These are phyloP conservation scores for Taeniopygia guttata DNA, from an alignment of 2,797 vertebrate genomes.

Conservation along the genomic window DNA sequence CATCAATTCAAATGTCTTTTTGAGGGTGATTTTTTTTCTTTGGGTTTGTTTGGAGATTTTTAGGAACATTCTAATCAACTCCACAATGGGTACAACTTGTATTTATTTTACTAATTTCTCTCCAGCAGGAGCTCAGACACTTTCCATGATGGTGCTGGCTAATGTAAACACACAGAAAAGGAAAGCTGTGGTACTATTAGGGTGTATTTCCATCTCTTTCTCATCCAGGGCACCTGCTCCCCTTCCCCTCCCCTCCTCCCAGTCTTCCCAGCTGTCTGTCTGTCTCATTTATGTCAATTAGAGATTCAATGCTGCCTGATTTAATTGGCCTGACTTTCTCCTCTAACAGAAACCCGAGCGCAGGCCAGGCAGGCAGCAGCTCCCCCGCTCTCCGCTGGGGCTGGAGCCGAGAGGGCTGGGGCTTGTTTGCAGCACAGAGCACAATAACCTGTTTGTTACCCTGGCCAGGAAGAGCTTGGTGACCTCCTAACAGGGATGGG, in stretches of 20 bases:
- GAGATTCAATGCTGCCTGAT: constrained; percentile 71
- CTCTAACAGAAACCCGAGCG: constrained; percentile 13
- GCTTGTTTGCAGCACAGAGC: neutral
- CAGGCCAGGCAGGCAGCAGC: constrained; percentile 6
- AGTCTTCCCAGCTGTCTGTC: constrained; percentile 72
- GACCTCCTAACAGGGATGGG: neutral
- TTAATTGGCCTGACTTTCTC: constrained; percentile 73
- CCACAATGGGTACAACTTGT: neutral
- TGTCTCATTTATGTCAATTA: constrained; percentile 79
- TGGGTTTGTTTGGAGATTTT: neutral
- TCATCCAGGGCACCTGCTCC: constrained; percentile 70
- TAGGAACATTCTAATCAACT: neutral
- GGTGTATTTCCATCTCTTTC: constrained; percentile 61
- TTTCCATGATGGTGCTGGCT: neutral
- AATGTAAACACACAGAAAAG: neutral
- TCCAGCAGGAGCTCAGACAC: neutral
- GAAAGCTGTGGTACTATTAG: neutral
- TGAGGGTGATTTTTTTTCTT: neutral
- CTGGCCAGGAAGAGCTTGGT: neutral
- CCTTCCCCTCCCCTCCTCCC: constrained; percentile 42
- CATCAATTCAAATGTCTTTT: neutral
- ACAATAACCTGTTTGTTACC: constrained; percentile 61
- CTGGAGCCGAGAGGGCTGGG: neutral
- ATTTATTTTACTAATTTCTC: neutral
- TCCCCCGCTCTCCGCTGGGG: neutral